phyloP scores from a whole-genome alignment of 1,140 invertebrate species.

The Odontomachus brunneus region DNA sequence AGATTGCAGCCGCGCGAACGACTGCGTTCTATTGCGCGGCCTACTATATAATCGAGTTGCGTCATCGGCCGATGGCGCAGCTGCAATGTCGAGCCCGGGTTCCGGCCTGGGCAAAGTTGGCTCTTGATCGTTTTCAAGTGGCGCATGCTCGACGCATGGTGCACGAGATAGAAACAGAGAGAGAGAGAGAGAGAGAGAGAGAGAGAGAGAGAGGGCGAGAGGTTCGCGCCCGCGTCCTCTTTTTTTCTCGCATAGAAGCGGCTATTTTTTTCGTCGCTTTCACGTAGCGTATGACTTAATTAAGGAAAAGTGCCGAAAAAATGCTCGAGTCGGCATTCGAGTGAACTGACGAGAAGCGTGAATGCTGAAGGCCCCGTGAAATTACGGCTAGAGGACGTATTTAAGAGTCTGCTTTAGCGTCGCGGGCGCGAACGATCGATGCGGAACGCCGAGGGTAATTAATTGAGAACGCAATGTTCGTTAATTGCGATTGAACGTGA shows the following conservation, averaged over 20 bases:
- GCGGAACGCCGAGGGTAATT: too few species aligned
- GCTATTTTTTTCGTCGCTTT: slow-evolving; percentile 23
- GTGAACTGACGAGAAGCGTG: neutral
- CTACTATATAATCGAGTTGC: slow-evolving; percentile 62
- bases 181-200: too few species aligned
- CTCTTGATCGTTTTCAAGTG: slow-evolving; percentile 59
- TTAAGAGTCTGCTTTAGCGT: neutral
- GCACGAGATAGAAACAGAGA: neutral
- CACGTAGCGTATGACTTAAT: slow-evolving; percentile 11
- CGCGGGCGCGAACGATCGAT: neutral
- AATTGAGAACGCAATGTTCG: too few species aligned
- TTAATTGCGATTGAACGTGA: too few species aligned
- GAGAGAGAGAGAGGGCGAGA: too few species aligned
- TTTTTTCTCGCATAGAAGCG: neutral
- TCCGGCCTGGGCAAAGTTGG: slow-evolving; percentile 55
- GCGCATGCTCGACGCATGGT: slow-evolving; percentile 44
- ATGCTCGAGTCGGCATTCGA: neutral
- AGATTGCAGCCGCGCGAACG: slow-evolving; percentile 8
- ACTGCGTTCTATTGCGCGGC: slow-evolving; percentile 62
- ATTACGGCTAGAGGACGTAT: too few species aligned
- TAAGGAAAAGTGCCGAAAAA: slow-evolving; percentile 17
- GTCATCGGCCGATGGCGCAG: slow-evolving; percentile 60
- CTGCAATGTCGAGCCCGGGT: slow-evolving; percentile 54
- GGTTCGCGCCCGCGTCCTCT: neutral
- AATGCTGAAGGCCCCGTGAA: too few species aligned